Conservation (phyloP, 1,140 invertebrate species). For the fruit fly (Drosophila melanogaster) region DNA sequence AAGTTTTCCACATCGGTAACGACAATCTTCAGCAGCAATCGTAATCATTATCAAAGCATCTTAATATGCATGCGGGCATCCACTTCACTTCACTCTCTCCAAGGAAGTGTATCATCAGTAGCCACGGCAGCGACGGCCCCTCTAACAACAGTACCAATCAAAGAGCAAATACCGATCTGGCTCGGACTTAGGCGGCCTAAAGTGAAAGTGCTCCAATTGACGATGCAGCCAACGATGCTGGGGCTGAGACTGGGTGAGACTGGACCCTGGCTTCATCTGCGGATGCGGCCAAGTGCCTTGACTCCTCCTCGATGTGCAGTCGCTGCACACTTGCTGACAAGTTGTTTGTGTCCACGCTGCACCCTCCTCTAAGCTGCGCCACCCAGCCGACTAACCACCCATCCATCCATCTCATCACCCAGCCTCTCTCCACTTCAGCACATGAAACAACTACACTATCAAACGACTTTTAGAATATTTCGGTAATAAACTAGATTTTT, state of each 20-base stretch:
- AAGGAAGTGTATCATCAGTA: slow-evolving; percentile 50
- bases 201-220: slow-evolving; percentile 82
- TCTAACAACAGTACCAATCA: slow-evolving; percentile 64
- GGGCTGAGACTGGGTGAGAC: slow-evolving; percentile 11
- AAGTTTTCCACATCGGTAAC: neutral
- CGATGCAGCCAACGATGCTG: slow-evolving; percentile 15
- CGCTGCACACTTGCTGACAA: slow-evolving; percentile 74
- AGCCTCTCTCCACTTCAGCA: slow-evolving; percentile 10
- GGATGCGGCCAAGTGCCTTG: slow-evolving; percentile 78
- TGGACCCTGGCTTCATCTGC: slow-evolving; percentile 47
- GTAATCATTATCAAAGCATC: slow-evolving; percentile 34
- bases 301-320: slow-evolving; percentile 61
- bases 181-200: slow-evolving; percentile 55
- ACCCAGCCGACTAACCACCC: slow-evolving; percentile 48
- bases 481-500: too few species aligned
- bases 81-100: slow-evolving; percentile 31
- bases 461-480: neutral
- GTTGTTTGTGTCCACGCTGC: slow-evolving; percentile 59
- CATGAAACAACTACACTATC: neutral
- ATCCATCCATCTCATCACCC: slow-evolving; percentile 37
- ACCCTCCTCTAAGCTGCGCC: slow-evolving; percentile 46
- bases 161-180: slow-evolving; percentile 72
- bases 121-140: slow-evolving; percentile 23
- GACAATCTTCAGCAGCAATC: slow-evolving; percentile 11
- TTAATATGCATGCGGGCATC: slow-evolving; percentile 37